Evolutionary conservation across 1,140 invertebrate genomes (phyloP).

Genomic region (Apis florea): DNA sequence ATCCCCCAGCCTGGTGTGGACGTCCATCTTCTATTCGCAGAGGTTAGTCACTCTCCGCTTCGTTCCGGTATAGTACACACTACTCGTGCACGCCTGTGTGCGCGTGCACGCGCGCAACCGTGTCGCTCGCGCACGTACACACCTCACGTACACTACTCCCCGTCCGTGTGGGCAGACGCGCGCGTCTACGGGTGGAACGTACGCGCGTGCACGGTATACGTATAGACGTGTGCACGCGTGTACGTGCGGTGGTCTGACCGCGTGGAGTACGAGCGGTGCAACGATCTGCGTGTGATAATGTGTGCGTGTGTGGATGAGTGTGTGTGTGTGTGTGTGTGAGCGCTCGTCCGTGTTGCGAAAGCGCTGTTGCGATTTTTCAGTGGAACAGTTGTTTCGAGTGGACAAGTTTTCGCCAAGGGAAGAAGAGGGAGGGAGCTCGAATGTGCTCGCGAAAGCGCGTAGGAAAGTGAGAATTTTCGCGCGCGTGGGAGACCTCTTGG

Average conservation of each 20-base stretch:
- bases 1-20: background rate
- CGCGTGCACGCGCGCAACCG: background rate
- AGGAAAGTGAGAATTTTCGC: constrained; percentile 1
- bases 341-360: constrained; percentile 47
- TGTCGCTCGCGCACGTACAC: background rate
- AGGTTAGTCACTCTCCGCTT: constrained; percentile 62
- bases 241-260: background rate
- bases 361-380: constrained; percentile 3
- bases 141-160: too few species aligned
- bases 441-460: background rate
- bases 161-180: constrained; percentile 50
- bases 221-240: background rate
- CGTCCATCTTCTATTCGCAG: constrained; percentile 62
- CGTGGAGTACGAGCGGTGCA: constrained; percentile 50
- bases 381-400: background rate
- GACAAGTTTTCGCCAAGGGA: background rate
- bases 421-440: background rate
- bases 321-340: background rate
- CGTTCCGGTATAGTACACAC: constrained; percentile 64
- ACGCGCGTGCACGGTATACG: background rate
- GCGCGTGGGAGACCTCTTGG: background rate
- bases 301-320: background rate
- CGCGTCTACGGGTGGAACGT: background rate
- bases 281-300: constrained; percentile 27
- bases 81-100: constrained; percentile 12